These are phyloP conservation scores for Clarias laeviceps DNA, from an alignment of 2,797 vertebrate genomes.

Conservation along the genomic window DNA sequence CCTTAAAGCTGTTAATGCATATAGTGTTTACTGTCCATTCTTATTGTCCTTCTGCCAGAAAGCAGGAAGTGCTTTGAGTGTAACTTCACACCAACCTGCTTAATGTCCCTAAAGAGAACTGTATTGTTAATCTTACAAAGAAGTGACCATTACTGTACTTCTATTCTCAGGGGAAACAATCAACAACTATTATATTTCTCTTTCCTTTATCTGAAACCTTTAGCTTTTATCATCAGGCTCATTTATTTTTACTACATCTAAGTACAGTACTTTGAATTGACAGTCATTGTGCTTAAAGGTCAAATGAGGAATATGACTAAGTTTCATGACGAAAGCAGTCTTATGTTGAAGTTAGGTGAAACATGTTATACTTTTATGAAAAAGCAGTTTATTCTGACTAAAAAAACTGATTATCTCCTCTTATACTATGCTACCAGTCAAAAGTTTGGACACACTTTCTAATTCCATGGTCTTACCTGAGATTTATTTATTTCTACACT, in stretches of 20 bases:
- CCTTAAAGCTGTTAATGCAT: not conserved
- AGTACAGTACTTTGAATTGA: not conserved
- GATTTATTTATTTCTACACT: no score
- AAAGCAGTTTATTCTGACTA: not conserved
- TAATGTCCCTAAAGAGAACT: not conserved
- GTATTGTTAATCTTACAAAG: conserved; percentile 18
- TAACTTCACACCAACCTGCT: not conserved
- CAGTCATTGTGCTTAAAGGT: not conserved
- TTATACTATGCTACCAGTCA: not conserved
- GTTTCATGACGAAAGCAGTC: not conserved
- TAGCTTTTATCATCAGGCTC: not conserved
- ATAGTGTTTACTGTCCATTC: conserved; percentile 1
- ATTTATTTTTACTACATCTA: not conserved
- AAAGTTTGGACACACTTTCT: no score
- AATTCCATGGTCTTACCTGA: no score
- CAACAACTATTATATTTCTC: not conserved
- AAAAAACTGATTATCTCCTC: no score
- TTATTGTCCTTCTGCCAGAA: not conserved
- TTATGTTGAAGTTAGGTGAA: not conserved
- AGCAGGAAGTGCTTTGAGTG: conserved; percentile 5
- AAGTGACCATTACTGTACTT: conserved; percentile 30
- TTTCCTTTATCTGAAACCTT: not conserved
- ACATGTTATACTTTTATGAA: not conserved
- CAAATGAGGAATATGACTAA: not conserved
- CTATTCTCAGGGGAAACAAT: conserved; percentile 26